Base-by-base conservation (phyloP, 2,113 vertebrate genomes). In the Entomyzon cyanotis region DNA sequence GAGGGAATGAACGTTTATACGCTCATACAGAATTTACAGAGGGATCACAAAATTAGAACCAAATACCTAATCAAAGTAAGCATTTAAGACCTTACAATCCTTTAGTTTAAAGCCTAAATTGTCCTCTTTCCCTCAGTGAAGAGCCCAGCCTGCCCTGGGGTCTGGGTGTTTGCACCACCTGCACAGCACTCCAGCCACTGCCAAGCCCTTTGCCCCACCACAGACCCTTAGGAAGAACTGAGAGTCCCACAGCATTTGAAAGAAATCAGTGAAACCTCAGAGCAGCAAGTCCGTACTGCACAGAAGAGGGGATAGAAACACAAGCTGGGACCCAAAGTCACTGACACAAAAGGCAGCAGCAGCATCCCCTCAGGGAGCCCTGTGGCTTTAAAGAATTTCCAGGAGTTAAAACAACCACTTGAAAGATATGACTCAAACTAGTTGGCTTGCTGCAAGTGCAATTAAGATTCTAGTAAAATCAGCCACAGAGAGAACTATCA, bases 371-470 rank as follows among this genome's bases (percentile, higher is more conserved):
- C 70, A 59, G 91, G 86, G 73, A 87, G 9, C 47, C 52, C 60
- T 37, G 27, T 13, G 73, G 73, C 65, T 91, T 75, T 46, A 78
- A 81, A 78, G 39, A 59, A 82, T 53, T 92, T 86, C 33, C 64
- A 52, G 24, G 11, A 82, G 39, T 64, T 87, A 49, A 68, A 94
- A 84, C 31, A 84, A 79, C 62, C 46, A 15, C 67, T 91, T 76
- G 53, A 94, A 94, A 91, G 37, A 37, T 64, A 9, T 90, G 91
- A 87, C 76, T 95, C 80, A 94, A 82, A 35, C 41, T 42, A 73
- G 58, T 53, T 37, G 73, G 35, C 47, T 60, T 71, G 44, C 44
- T 75, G 49, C 44, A 65, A 84, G 24, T 30, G 8, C 12, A 94
- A 84, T 71, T 89, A 46, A 49, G 62, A 58, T 21, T 21, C 42